phyloP scores from a whole-genome alignment of 2,113 vertebrate genomes.

The Myiozetetes cayanensis region DNA sequence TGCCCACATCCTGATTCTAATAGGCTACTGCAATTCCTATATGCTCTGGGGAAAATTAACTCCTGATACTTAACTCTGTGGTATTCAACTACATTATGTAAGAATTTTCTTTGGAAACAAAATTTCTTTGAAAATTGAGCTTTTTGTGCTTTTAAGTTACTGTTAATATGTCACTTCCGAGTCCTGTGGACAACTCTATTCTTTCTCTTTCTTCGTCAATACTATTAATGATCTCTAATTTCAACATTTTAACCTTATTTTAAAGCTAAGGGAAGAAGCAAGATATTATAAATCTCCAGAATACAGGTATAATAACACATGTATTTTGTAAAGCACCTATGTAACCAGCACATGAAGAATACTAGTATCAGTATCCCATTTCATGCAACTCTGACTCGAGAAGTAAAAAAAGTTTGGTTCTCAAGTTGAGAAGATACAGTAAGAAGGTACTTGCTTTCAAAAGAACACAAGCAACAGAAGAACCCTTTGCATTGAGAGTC shows the following conservation, averaged over 20 bases:
- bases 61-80: not conserved
- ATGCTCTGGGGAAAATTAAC: not conserved
- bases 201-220: not conserved
- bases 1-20: accelerated
- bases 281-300: not conserved
- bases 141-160: not conserved
- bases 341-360: not conserved
- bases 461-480: not conserved
- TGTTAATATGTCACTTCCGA: not conserved
- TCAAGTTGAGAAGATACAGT: not conserved
- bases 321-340: not conserved
- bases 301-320: not conserved
- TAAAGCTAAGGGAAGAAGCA: not conserved
- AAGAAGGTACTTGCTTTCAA: not conserved
- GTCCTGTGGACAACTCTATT: not conserved
- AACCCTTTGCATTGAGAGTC: not conserved
- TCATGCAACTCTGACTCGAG: not conserved
- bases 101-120: not conserved
- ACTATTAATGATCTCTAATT: not conserved
- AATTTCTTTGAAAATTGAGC: not conserved
- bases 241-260: not conserved
- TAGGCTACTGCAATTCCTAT: not conserved
- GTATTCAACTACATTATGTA: not conserved
- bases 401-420: not conserved
- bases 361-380: not conserved